A percentile compares a stretch with the other conserved stretches of the same genome.
Evolutionary conservation across 2,888 invertebrate species (phyloP).

Genomic region (Ophion obscuratus): DNA sequence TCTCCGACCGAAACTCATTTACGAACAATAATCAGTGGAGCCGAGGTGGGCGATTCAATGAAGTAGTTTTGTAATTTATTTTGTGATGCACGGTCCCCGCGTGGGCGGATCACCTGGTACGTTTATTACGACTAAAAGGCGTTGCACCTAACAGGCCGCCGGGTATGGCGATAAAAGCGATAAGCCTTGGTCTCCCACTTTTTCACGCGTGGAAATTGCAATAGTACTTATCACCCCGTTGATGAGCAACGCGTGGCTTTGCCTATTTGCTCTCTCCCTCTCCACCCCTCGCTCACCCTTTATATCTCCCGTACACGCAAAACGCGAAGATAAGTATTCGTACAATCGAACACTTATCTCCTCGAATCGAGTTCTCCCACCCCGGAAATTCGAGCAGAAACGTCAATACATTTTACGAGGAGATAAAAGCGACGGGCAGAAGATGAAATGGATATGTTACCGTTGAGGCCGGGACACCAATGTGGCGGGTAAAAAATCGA

Average conservation of each 20-base stretch:
- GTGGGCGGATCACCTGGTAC: conserved; percentile 44
- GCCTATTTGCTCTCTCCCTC: conserved; percentile 50
- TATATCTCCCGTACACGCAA: neutral
- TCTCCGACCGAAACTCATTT: neutral
- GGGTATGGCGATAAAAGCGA: conserved; percentile 67
- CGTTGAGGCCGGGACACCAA: neutral
- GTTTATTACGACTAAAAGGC: conserved; percentile 61
- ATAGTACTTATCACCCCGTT: conserved; percentile 60
- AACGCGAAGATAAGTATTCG: conserved; percentile 18
- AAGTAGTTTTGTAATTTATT: neutral
- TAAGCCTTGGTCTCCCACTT: conserved; percentile 66
- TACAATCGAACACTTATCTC: neutral
- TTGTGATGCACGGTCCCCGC: neutral
- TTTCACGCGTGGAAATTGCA: conserved; percentile 51
- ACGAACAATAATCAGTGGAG: neutral
- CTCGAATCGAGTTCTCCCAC: neutral
- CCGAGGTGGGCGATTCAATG: neutral
- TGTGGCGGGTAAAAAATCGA: no score
- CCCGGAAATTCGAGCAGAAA: conserved; percentile 6
- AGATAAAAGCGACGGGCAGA: neutral
- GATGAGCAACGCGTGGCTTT: conserved; percentile 56
- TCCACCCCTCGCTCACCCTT: conserved; percentile 3
- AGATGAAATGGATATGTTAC: conserved; percentile 31
- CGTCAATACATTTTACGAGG: neutral
- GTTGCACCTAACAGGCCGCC: conserved; percentile 61